These are phyloP conservation scores for Sebastes miniatus DNA, from an alignment of 2,797 vertebrate genomes.

Conservation along the genomic window DNA sequence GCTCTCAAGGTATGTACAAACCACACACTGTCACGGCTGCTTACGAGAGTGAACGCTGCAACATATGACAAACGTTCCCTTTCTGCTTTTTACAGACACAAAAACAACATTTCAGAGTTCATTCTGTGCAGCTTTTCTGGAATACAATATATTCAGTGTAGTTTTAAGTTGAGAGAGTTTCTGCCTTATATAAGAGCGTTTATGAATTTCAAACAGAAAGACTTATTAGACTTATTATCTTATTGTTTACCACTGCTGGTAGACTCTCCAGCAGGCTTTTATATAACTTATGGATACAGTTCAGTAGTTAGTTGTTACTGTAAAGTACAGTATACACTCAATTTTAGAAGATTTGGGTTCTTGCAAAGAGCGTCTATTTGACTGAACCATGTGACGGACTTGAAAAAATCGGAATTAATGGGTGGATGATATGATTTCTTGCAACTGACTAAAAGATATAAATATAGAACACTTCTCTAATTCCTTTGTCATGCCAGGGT, in stretches of 20 bases:
- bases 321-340: not conserved
- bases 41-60: not conserved
- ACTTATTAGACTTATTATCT: not conserved
- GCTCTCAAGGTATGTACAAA: not conserved
- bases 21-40: not conserved
- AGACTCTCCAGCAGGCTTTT: not conserved
- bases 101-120: not conserved
- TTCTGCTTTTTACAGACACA: not conserved
- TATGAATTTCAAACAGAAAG: not conserved
- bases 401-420: not conserved
- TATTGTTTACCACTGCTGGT: not conserved
- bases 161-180: not conserved
- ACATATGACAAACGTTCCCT: not conserved
- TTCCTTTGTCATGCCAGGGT: not conserved
- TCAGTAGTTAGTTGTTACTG: not conserved
- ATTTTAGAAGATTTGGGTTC: not conserved
- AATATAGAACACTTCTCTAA: not conserved
- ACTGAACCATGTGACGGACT: not conserved
- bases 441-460: not conserved
- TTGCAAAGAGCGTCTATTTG: not conserved
- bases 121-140: not conserved
- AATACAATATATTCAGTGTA: not conserved
- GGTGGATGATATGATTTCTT: not conserved
- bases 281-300: not conserved
- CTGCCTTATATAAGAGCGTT: not conserved